These are phyloP conservation scores for Aegypius monachus DNA, from an alignment of 2,113 vertebrate genomes.

Conservation along the genomic window DNA sequence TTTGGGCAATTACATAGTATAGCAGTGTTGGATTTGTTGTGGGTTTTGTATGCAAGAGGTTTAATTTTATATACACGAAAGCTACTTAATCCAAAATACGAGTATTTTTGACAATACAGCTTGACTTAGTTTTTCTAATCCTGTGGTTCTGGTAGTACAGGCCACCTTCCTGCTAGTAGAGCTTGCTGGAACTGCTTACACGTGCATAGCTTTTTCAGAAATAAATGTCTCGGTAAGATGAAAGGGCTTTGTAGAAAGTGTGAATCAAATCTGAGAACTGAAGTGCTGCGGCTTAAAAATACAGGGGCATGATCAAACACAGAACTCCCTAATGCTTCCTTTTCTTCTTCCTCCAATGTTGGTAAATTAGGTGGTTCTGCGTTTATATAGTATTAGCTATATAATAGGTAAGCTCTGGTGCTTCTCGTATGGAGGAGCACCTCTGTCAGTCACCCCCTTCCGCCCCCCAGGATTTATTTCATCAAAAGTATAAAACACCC, in stretches of 20 bases:
- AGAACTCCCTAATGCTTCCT: background rate
- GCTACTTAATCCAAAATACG: background rate
- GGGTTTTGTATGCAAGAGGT: background rate
- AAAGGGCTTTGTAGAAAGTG: background rate
- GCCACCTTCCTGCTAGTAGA: background rate
- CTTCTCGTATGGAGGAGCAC: background rate
- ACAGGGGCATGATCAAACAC: background rate
- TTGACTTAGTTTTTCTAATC: background rate
- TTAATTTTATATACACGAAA: background rate
- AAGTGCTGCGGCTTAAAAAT: background rate
- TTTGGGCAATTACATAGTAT: background rate
- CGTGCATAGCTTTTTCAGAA: background rate
- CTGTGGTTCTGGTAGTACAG: background rate
- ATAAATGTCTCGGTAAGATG: background rate
- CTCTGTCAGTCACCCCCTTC: background rate
- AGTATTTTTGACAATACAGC: background rate
- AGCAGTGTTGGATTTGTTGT: background rate
- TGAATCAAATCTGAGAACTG: background rate
- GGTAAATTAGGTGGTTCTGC: background rate
- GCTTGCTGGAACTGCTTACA: background rate
- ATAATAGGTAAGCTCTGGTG: background rate
- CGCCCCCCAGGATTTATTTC: background rate
- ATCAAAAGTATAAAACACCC: background rate
- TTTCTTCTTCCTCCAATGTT: background rate
- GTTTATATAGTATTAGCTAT: background rate